These are phyloP conservation scores for Cephus sareptanus DNA, from an alignment of 2,888 invertebrate species.

Conservation along the genomic window DNA sequence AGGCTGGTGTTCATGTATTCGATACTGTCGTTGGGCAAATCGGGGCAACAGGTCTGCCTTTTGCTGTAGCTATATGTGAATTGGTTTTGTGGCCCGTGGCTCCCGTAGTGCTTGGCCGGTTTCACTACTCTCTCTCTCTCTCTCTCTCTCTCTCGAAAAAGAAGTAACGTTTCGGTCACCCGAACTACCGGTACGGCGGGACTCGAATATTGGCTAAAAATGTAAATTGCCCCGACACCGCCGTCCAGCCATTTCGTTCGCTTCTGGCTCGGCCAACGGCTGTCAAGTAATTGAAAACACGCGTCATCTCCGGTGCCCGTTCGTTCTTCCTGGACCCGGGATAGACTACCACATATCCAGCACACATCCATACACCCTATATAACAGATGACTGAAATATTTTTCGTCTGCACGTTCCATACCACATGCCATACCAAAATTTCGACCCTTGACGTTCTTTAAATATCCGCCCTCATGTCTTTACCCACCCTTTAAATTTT, in stretches of 20 bases:
- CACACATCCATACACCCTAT: too few relatives aligned
- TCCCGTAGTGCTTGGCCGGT: not conserved
- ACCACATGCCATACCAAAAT: too few relatives aligned
- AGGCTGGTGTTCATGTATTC: too few relatives aligned
- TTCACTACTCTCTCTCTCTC: not conserved
- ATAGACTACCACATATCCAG: too few relatives aligned
- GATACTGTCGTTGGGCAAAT: slow-evolving; percentile 12
- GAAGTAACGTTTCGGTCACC: slow-evolving; percentile 31
- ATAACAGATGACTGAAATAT: too few relatives aligned
- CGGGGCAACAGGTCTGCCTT: slow-evolving; percentile 50
- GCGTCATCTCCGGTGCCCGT: slow-evolving; percentile 34
- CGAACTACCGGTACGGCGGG: slow-evolving; percentile 29
- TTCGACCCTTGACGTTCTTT: too few relatives aligned
- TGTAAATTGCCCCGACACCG: slow-evolving; percentile 52
- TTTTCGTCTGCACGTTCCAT: too few relatives aligned
- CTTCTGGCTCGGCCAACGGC: slow-evolving; percentile 27
- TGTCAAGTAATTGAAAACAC: slow-evolving; percentile 55
- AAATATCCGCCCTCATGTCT: too few relatives aligned
- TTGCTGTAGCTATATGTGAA: slow-evolving; percentile 38
- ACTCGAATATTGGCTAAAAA: slow-evolving; percentile 57
- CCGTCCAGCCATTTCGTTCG: slow-evolving; percentile 27
- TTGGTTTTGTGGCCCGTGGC: slow-evolving; percentile 24
- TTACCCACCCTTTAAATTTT: too few relatives aligned
- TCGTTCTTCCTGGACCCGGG: slow-evolving; percentile 19
- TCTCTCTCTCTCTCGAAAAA: not conserved